Percentiles rank a stretch among this genome's conserved stretches.
Evolutionary conservation across 1,140 invertebrate species (phyloP).

Genomic region (Lethocerus indicus): DNA sequence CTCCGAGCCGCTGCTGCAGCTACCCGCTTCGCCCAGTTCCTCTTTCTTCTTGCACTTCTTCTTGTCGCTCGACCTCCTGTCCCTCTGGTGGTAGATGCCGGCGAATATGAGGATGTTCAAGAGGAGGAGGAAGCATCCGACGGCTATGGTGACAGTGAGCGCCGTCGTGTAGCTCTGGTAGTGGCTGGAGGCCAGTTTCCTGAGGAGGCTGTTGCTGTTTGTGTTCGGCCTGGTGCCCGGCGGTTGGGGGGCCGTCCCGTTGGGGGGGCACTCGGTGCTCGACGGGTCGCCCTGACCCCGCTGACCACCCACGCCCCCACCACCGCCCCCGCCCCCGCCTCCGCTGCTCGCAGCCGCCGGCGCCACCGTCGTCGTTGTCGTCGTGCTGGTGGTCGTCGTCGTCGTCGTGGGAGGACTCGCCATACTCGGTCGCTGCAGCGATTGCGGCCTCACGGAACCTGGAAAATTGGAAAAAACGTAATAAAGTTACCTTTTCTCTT

Average conservation of each 20-base stretch:
- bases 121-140: conserved; percentile 73
- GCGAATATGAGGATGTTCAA: conserved; percentile 88
- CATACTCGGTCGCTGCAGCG: conserved; percentile 37
- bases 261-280: conserved; percentile 49
- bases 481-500: too few species aligned
- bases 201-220: conserved; percentile 45
- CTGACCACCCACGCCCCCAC: too few species aligned
- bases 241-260: conserved; percentile 28
- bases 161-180: conserved; percentile 79
- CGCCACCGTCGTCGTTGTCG: conserved; percentile 24
- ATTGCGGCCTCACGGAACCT: conserved; percentile 53
- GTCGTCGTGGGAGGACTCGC: conserved; percentile 27
- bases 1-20: conserved; percentile 34
- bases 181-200: conserved; percentile 56
- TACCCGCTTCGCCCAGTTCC: conserved; percentile 25
- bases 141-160: conserved; percentile 79
- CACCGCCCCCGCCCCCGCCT: too few species aligned
- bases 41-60: conserved; percentile 43
- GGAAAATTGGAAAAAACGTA: too few species aligned
- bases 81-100: conserved; percentile 82
- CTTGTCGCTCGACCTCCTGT: conserved; percentile 40
- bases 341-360: conserved; percentile 20
- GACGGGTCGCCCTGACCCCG: conserved; percentile 22
- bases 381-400: conserved; percentile 22
- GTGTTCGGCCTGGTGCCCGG: conserved; percentile 20